Conservation (phyloP, 2,113 vertebrate genomes). For the Nansenia antarctica region DNA sequence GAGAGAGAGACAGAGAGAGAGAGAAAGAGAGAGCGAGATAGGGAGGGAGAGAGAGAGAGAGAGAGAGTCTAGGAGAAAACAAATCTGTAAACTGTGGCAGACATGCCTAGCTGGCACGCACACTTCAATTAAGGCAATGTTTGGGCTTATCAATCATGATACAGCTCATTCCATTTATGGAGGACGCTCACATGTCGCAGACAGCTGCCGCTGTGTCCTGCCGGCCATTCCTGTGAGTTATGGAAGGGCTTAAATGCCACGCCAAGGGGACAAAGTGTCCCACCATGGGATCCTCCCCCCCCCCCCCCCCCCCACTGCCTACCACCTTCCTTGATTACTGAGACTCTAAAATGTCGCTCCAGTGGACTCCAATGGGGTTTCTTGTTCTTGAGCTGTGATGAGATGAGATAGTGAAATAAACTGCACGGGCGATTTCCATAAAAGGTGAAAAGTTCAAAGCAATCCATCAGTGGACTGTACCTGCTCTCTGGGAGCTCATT, state of each 20-base stretch:
- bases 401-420: slow-evolving; percentile 1
- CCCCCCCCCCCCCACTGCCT: background rate
- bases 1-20: background rate
- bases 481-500: slow-evolving; percentile 49
- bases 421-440: slow-evolving; percentile 19
- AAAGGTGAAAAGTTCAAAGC: slow-evolving; percentile 44
- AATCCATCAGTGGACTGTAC: slow-evolving; percentile 45
- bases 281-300: background rate
- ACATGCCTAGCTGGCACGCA: slow-evolving; percentile 25
- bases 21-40: background rate
- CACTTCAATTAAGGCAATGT: slow-evolving; percentile 61
- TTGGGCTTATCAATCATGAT: slow-evolving; percentile 66
- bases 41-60: background rate
- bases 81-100: background rate
- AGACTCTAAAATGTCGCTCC: slow-evolving; percentile 8
- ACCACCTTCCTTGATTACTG: slow-evolving; percentile 13
- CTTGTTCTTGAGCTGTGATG: background rate
- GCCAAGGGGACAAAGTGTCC: background rate
- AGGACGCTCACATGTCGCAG: slow-evolving; percentile 48
- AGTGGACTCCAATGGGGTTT: background rate
- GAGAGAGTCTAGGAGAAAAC: background rate
- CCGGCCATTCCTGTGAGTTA: slow-evolving; percentile 27
- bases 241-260: slow-evolving; percentile 20
- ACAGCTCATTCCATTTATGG: slow-evolving; percentile 45
- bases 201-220: slow-evolving; percentile 45